Percentiles rank a stretch among this genome's conserved stretches.
phyloP scores from a whole-genome alignment of 1,140 invertebrate species.

The Rhyzopertha dominica region DNA sequence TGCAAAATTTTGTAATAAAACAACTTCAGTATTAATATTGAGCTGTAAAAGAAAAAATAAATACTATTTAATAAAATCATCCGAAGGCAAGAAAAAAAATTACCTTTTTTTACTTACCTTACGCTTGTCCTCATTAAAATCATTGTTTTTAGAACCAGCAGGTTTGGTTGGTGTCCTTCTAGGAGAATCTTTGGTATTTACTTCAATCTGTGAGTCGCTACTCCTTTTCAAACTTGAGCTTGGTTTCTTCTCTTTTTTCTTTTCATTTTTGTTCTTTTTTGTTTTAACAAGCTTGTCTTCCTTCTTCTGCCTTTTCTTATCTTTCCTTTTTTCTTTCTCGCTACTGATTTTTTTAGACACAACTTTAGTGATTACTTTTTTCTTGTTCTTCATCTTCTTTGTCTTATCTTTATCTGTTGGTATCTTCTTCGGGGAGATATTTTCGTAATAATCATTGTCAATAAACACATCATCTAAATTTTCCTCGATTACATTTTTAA shows the following conservation, averaged over 20 bases:
- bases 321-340: conserved; percentile 3
- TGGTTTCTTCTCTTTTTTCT: conserved; percentile 11
- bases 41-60: too few species aligned
- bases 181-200: too few species aligned
- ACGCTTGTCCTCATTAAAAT: too few species aligned
- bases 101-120: too few species aligned
- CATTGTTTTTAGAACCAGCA: too few species aligned
- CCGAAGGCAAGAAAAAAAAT: too few species aligned
- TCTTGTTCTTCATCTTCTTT: neutral
- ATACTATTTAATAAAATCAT: too few species aligned
- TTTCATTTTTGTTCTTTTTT: conserved; percentile 20
- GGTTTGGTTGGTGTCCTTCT: too few species aligned
- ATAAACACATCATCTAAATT: conserved; percentile 8
- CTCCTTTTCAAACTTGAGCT: conserved; percentile 7
- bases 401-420: neutral
- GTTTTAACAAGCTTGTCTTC: conserved; percentile 16
- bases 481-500: conserved; percentile 18
- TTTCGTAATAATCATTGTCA: conserved; percentile 10
- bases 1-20: too few species aligned
- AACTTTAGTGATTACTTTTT: neutral
- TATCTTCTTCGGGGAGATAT: conserved; percentile 3
- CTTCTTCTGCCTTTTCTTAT: conserved; percentile 5
- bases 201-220: too few species aligned
- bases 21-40: too few species aligned
- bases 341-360: neutral